phyloP scores from a whole-genome alignment of 2,113 vertebrate species.

The Calonectris borealis region DNA sequence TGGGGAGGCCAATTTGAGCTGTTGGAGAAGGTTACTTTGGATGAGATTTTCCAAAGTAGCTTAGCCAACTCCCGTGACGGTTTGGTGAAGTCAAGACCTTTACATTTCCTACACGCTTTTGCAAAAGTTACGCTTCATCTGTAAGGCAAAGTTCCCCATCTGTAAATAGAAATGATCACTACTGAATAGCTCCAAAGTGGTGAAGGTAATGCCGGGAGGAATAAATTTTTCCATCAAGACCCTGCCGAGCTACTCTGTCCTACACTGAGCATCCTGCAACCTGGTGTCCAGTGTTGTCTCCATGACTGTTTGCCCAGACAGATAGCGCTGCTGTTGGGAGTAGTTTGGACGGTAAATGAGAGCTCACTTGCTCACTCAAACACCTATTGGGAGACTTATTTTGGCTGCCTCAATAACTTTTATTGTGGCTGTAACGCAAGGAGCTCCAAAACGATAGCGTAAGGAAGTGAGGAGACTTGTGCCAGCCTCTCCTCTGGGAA shows the following conservation, averaged over 20 bases:
- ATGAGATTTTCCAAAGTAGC: not conserved
- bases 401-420: not conserved
- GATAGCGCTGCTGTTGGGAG: not conserved
- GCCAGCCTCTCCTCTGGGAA: not conserved
- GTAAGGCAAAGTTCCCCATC: not conserved
- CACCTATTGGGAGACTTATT: not conserved
- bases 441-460: not conserved
- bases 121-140: not conserved
- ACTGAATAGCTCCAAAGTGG: not conserved
- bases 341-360: not conserved
- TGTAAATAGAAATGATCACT: not conserved
- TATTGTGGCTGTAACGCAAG: not conserved
- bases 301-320: rapidly evolving
- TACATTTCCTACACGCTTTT: not conserved
- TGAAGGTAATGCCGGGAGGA: not conserved
- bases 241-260: not conserved
- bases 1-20: not conserved
- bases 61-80: not conserved
- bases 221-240: not conserved
- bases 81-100: not conserved
- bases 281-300: not conserved
- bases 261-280: rapidly evolving
- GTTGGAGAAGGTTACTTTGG: not conserved
- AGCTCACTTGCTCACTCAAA: not conserved
- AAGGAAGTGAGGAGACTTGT: rapidly evolving